phyloP scores from a whole-genome alignment of 1,140 invertebrate species.

The Drosophila busckii region DNA sequence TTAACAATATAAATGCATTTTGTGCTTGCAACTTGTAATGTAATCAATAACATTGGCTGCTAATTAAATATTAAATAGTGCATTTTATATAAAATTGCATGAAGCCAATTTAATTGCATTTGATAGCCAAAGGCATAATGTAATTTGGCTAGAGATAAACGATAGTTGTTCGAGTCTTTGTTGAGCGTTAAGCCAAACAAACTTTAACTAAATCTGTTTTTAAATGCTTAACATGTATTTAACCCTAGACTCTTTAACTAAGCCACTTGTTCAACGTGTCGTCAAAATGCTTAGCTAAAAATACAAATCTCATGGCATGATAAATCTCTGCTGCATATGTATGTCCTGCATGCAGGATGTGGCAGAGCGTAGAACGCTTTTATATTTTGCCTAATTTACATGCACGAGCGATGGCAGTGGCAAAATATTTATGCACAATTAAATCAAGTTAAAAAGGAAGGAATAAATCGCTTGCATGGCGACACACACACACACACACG shows the following conservation, averaged over 20 bases:
- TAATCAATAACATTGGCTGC: conserved; percentile 27
- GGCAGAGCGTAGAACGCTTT: conserved; percentile 13
- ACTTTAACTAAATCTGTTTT: background rate
- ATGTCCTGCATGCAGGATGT: too few relatives aligned
- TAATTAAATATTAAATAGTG: conserved; percentile 30
- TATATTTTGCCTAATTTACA: conserved; percentile 50
- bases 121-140: conserved; percentile 1
- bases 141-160: conserved; percentile 2
- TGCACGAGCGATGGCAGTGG: conserved; percentile 44
- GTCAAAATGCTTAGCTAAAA: conserved; percentile 15
- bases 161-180: background rate
- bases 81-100: conserved; percentile 10
- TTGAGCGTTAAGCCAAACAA: background rate
- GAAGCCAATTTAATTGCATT: conserved; percentile 27
- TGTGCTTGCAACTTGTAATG: conserved; percentile 16
- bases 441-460: conserved; percentile 66
- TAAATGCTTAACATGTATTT: background rate
- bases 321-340: conserved; percentile 3
- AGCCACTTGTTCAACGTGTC: background rate
- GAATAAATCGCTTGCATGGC: conserved; percentile 59
- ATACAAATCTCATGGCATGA: conserved; percentile 31
- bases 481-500: conserved; percentile 21
- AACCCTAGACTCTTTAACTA: background rate
- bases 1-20: conserved; percentile 23
- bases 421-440: conserved; percentile 75